A percentile compares a stretch with the other conserved stretches of the same genome.
Evolutionary conservation across 2,113 vertebrate species (phyloP).

Genomic region (Parotia lawesii): DNA sequence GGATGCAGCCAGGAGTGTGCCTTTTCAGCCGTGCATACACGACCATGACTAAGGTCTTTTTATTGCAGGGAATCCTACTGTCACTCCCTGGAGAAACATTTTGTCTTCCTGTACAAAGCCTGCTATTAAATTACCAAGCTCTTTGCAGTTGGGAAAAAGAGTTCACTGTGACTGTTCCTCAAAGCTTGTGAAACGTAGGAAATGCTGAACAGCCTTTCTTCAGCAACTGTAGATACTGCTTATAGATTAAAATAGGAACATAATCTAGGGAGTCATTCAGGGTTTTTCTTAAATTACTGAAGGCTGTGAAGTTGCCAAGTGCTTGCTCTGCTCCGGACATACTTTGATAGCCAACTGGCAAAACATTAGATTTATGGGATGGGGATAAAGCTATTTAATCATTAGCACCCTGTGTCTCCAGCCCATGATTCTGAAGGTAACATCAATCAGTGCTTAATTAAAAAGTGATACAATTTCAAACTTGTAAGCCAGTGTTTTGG

Average conservation of each 20-base stretch:
- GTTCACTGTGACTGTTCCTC: background rate
- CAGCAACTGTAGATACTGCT: background rate
- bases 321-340: slow-evolving; percentile 8
- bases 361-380: background rate
- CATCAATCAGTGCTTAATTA: slow-evolving; percentile 47
- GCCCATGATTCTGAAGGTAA: slow-evolving; percentile 10
- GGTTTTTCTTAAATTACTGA: slow-evolving; percentile 16
- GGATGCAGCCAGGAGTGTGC: background rate
- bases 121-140: background rate
- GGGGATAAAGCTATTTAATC: slow-evolving; percentile 22
- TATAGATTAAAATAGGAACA: background rate
- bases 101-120: background rate
- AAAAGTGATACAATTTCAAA: slow-evolving; percentile 49
- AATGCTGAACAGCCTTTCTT: background rate
- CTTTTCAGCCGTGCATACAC: fast-evolving
- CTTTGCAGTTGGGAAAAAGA: background rate
- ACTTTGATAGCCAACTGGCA: slow-evolving; percentile 52
- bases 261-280: background rate
- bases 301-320: background rate
- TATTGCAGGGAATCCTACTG: background rate
- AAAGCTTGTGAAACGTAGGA: background rate
- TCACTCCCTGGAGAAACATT: background rate
- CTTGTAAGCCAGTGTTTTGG: slow-evolving; percentile 58
- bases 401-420: background rate
- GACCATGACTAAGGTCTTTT: background rate